Evolutionary conservation across 2,888 invertebrate genomes (phyloP).

Genomic region (Leptinotarsa tumamoca): DNA sequence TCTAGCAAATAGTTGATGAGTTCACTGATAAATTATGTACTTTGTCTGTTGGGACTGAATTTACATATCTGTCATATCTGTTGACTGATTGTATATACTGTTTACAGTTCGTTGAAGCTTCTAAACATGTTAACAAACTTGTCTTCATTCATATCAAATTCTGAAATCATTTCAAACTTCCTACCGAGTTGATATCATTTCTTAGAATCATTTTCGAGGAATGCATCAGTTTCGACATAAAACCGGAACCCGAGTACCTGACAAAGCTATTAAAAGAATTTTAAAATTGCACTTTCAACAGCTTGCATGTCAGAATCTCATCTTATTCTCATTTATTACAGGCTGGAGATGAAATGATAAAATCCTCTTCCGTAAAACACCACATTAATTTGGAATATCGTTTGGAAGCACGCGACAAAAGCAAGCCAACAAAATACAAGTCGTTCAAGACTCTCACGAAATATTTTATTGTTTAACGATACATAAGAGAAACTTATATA

Average conservation of each 20-base stretch:
- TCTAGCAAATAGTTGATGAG: too few species aligned
- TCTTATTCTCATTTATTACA: constrained; percentile 4
- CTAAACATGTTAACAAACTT: too few species aligned
- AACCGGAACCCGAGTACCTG: constrained; percentile 3
- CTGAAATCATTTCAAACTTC: too few species aligned
- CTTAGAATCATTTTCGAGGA: constrained; percentile 6
- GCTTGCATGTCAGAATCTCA: constrained; percentile 27
- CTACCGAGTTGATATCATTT: background rate
- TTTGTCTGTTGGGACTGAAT: too few species aligned
- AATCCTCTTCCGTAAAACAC: constrained; percentile 2
- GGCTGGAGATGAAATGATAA: background rate
- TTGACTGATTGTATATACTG: too few species aligned
- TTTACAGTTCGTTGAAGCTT: too few species aligned
- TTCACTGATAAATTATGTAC: background rate
- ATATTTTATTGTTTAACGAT: background rate
- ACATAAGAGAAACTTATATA: too few species aligned
- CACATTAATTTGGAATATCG: constrained; percentile 5
- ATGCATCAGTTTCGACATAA: constrained; percentile 11
- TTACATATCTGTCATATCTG: too few species aligned
- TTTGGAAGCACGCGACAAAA: background rate
- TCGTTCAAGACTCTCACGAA: background rate
- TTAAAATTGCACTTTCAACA: constrained; percentile 27
- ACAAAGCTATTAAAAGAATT: constrained; percentile 25
- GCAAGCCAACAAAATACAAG: background rate
- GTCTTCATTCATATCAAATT: too few species aligned